Evolutionary conservation across 2,113 vertebrate genomes (phyloP).

Genomic region (Cyprinus carpio): DNA sequence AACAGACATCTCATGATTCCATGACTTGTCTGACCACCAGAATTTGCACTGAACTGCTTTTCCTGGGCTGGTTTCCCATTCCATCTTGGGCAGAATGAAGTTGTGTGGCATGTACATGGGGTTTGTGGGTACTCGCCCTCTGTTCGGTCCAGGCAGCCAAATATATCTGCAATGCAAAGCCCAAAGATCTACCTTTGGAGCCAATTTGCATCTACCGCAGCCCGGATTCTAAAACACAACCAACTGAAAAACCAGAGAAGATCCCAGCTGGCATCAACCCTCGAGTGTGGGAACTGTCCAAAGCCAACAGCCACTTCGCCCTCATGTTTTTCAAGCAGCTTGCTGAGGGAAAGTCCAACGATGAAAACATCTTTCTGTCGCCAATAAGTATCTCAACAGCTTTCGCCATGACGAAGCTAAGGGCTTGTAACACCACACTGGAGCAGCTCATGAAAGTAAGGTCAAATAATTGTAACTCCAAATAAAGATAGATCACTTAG

Average conservation of each 20-base stretch:
- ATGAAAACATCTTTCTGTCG: constrained; percentile 89
- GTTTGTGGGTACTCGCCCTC: constrained; percentile 59
- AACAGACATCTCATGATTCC: neutral
- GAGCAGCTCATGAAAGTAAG: constrained; percentile 90
- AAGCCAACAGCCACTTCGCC: constrained; percentile 88
- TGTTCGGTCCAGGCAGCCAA: constrained; percentile 42
- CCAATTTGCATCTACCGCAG: constrained; percentile 88
- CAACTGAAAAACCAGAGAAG: constrained; percentile 50
- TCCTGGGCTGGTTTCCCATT: neutral
- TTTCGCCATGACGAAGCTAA: constrained; percentile 95
- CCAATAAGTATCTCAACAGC: constrained; percentile 94
- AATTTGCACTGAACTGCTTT: neutral
- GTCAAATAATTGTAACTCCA: neutral
- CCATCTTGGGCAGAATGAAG: constrained; percentile 69
- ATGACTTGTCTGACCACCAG: neutral
- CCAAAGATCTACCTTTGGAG: constrained; percentile 81
- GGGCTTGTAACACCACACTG: constrained; percentile 88
- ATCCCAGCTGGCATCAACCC: constrained; percentile 84
- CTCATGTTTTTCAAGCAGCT: constrained; percentile 83
- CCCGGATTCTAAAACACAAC: constrained; percentile 58
- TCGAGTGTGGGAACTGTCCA: constrained; percentile 91
- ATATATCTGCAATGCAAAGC: constrained; percentile 86
- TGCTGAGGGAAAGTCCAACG: constrained; percentile 69
- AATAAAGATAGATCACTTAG: neutral
- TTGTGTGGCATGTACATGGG: constrained; percentile 58